These are phyloP conservation scores for Malurus splendens DNA, from an alignment of 2,797 vertebrate genomes.

Conservation along the genomic window DNA sequence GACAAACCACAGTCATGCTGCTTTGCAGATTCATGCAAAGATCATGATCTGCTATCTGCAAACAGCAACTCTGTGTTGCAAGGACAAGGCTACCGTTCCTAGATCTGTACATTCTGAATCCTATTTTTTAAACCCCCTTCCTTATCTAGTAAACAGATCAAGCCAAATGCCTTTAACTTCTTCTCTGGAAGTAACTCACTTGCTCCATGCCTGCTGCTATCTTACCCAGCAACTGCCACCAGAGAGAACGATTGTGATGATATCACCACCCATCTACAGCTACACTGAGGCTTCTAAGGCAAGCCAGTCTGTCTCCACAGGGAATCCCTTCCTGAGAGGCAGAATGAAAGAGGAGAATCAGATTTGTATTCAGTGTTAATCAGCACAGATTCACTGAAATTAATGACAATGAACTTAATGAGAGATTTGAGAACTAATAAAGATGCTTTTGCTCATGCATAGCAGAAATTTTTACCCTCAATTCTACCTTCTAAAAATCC, in stretches of 20 bases:
- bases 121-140: background rate
- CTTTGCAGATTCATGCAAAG: background rate
- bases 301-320: background rate
- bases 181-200: background rate
- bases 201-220: background rate
- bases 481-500: background rate
- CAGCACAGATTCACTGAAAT: background rate
- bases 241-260: background rate
- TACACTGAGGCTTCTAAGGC: background rate
- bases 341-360: background rate
- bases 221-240: background rate
- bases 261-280: background rate
- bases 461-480: background rate
- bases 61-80: background rate
- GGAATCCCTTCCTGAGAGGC: background rate
- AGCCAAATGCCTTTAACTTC: background rate
- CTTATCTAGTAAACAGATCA: background rate
- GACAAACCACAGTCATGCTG: background rate
- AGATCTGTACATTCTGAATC: accelerated
- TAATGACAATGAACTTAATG: background rate
- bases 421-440: background rate
- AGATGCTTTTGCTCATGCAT: background rate
- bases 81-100: background rate
- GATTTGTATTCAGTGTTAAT: background rate
- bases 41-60: background rate